Evolutionary conservation across 2,888 invertebrate species (phyloP).

Genomic region (Aspidiotus rigidus): DNA sequence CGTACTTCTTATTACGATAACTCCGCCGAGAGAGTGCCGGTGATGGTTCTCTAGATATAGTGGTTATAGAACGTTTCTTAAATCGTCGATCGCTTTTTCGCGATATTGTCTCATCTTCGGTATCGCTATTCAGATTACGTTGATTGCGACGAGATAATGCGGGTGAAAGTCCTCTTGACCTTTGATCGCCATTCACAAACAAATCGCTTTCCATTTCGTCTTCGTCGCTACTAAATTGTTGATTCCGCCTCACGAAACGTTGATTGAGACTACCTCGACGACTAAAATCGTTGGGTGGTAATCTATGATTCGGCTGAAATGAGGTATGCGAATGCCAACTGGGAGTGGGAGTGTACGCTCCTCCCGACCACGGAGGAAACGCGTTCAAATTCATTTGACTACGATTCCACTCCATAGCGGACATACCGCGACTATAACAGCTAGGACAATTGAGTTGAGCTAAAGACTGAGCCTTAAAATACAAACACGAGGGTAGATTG

Average conservation of each 20-base stretch:
- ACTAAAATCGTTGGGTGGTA: conserved; percentile 38
- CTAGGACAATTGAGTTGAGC: conserved; percentile 56
- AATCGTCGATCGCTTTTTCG: conserved; percentile 13
- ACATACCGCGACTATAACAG: conserved; percentile 44
- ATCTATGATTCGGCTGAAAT: conserved; percentile 38
- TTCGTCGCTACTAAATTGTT: conserved; percentile 8
- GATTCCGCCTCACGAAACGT: not conserved
- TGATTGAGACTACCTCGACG: conserved; percentile 34
- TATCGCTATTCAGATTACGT: conserved; percentile 15
- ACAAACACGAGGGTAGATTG: too few species aligned
- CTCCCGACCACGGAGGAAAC: conserved; percentile 39
- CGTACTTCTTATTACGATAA: conserved; percentile 19
- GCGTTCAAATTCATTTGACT: conserved; percentile 36
- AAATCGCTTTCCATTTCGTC: conserved; percentile 16
- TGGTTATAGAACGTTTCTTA: conserved; percentile 13
- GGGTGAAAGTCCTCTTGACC: conserved; percentile 1
- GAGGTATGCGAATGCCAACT: conserved; percentile 37
- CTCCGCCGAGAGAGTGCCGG: conserved; percentile 35
- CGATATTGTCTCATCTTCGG: not conserved
- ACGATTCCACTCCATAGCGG: conserved; percentile 21
- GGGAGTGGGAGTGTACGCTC: conserved; percentile 41
- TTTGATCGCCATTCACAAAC: conserved; percentile 1
- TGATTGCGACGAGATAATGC: conserved; percentile 20
- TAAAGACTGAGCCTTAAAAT: conserved; percentile 57
- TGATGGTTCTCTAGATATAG: conserved; percentile 33